Conservation (phyloP, 2,888 invertebrate genomes). For the Tetanocera ferruginea region DNA sequence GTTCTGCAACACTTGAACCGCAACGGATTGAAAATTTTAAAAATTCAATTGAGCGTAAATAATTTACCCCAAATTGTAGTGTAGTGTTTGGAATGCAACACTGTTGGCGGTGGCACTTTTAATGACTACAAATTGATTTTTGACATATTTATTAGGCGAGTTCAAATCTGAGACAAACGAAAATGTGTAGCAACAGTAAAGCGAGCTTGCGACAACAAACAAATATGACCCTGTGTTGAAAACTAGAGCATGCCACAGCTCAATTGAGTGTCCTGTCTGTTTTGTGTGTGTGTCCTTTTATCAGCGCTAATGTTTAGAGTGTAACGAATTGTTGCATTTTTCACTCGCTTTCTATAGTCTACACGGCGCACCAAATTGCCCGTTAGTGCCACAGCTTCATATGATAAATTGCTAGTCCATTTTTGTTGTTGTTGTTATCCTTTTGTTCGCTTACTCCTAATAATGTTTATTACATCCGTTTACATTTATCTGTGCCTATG, state of each 20-base stretch:
- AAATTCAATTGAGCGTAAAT: conserved; percentile 57
- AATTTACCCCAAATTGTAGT: conserved; percentile 44
- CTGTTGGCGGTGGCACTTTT: conserved; percentile 33
- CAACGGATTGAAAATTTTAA: conserved; percentile 42
- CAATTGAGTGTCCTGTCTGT: not conserved
- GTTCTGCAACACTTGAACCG: conserved; percentile 28
- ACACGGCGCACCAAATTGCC: not conserved
- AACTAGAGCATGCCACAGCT: conserved; percentile 12
- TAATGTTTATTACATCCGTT: conserved; percentile 51
- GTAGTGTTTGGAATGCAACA: conserved; percentile 27
- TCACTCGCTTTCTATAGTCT: not conserved
- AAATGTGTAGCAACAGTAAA: not conserved
- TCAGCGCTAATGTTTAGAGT: conserved; percentile 45
- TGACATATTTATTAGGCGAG: conserved; percentile 60
- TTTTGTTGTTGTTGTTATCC: conserved; percentile 45
- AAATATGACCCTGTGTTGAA: conserved; percentile 50
- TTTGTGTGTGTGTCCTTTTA: conserved; percentile 16
- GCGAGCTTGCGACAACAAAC: conserved; percentile 21
- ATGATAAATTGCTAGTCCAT: conserved; percentile 29
- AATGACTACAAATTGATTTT: conserved; percentile 47
- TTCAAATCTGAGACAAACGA: conserved; percentile 13
- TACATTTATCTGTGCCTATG: not conserved
- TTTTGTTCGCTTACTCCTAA: conserved; percentile 29
- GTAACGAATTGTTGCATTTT: conserved; percentile 52
- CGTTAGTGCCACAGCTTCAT: conserved; percentile 23